These are phyloP conservation scores for Clivina fossor DNA, from an alignment of 2,888 invertebrate genomes.

Conservation along the genomic window DNA sequence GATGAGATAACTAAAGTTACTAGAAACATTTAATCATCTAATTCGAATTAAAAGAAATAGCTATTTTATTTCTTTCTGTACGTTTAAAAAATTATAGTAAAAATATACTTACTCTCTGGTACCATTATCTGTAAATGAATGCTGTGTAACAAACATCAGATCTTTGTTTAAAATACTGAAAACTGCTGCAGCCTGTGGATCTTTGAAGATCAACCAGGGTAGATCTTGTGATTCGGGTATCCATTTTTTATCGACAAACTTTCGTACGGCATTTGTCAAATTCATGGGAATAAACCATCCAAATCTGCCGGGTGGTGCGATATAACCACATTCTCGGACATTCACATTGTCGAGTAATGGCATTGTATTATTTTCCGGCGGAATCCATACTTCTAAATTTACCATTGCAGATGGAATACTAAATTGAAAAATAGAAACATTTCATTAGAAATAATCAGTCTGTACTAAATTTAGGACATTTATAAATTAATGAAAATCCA, in stretches of 20 bases:
- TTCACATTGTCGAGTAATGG: constrained; percentile 50
- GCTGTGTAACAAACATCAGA: constrained; percentile 48
- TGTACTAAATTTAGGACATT: too few species aligned
- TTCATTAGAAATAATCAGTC: too few species aligned
- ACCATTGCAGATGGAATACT: too few species aligned
- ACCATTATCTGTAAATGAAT: constrained; percentile 43
- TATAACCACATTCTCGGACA: constrained; percentile 57
- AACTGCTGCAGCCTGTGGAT: constrained; percentile 52
- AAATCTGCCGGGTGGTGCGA: constrained; percentile 61
- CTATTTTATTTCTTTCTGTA: too few species aligned
- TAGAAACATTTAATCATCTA: too few species aligned
- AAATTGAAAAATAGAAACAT: too few species aligned
- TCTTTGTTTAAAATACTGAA: constrained; percentile 55
- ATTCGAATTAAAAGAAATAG: too few species aligned
- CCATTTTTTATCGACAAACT: constrained; percentile 45
- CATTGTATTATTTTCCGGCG: constrained; percentile 61
- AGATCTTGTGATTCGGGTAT: constrained; percentile 43
- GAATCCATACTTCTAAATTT: constrained; percentile 72
- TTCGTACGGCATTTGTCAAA: constrained; percentile 46
- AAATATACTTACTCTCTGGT: constrained; percentile 43
- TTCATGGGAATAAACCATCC: constrained; percentile 65
- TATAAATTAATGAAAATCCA: too few species aligned
- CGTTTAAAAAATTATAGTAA: too few species aligned
- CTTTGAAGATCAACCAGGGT: constrained; percentile 60
- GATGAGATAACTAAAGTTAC: too few species aligned